Base-by-base conservation (phyloP, 2,113 vertebrate species). In the Scartelaos histophorus region DNA sequence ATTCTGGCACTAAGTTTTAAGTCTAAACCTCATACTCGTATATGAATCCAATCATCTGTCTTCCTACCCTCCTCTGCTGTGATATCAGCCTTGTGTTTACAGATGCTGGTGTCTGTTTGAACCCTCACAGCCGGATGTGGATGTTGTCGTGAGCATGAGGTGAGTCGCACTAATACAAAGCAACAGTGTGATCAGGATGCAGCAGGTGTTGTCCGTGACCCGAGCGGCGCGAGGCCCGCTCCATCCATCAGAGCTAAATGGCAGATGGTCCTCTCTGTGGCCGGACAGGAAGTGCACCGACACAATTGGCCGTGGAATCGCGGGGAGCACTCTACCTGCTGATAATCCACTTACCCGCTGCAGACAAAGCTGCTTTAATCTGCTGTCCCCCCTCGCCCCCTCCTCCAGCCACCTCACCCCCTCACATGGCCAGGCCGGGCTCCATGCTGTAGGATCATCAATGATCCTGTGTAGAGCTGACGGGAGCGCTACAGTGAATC, bases 341-440 rank as follows among this genome's bases (percentile, higher is more conserved):
- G 90, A 90, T 94, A 94, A 93, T 93, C 90, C 91, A 93, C 87
- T 93, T 91, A 91, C 61, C 38, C 79, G 80, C 38, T 78, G 81
- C 73, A 87, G 88, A 93, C 90, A 90, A 90, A 92, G 89, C 89
- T 74, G 84, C 88, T 91, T 93, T 92, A 93, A 92, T 91, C 92
- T 90, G 75, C 81, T 4, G 53, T n/a, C 81, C 75, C 71, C 68
- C 65, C 74, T 29, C 35, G 54, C 80, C 80, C 71, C 70, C 62
- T 71, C 21, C 43, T 58, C 75, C n/a, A 47, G 80, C 73, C 70
- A 62, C 74, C 24, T 62, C 80, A 79, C 75, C 45, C 73, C 7
- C 79, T 82, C 61, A 84, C 83, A 81, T 29, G 65, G 81, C 85
- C 85, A 79, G 85, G 78, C 86, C 85, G 78, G 70, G 70, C 76